Evolutionary conservation across 2,797 vertebrate genomes (phyloP).

Genomic region (Acanthopagrus latus): DNA sequence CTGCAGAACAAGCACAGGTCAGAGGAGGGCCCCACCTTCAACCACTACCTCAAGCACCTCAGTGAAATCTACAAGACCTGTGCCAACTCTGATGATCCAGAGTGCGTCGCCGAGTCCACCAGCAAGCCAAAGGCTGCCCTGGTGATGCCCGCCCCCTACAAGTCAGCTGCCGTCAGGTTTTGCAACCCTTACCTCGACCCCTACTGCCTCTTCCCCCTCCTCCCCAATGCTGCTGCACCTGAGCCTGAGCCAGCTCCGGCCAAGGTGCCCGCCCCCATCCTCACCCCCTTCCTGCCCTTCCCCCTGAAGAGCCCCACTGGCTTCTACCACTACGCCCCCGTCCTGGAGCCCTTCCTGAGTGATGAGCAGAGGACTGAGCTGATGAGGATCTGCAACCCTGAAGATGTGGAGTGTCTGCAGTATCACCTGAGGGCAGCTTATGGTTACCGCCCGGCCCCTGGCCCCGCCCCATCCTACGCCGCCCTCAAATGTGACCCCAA

Average conservation of each 20-base stretch:
- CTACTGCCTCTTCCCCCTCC: conserved; percentile 79
- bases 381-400: conserved; percentile 84
- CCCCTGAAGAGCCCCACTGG: conserved; percentile 74
- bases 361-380: conserved; percentile 81
- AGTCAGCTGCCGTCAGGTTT: conserved; percentile 70
- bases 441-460: conserved; percentile 80
- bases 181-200: conserved; percentile 88
- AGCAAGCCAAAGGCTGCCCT: conserved; percentile 84
- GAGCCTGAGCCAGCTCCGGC: conserved; percentile 66
- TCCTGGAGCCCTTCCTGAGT: conserved; percentile 82
- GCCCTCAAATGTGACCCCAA: conserved; percentile 84
- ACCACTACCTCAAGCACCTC: conserved; percentile 86
- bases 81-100: conserved; percentile 85
- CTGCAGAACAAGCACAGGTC: conserved; percentile 87
- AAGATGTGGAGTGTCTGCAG: conserved; percentile 87
- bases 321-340: conserved; percentile 80
- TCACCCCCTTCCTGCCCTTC: conserved; percentile 75
- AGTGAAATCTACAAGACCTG: conserved; percentile 86
- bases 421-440: conserved; percentile 87
- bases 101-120: conserved; percentile 86
- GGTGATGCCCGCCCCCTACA: conserved; percentile 81
- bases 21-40: conserved; percentile 81
- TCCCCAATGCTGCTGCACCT: conserved; percentile 48
- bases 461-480: conserved; percentile 79
- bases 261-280: conserved; percentile 77